Evolutionary conservation across 92 coral and sea anemone genomes (phyloP).

Genomic region (Paragorgia papillata): DNA sequence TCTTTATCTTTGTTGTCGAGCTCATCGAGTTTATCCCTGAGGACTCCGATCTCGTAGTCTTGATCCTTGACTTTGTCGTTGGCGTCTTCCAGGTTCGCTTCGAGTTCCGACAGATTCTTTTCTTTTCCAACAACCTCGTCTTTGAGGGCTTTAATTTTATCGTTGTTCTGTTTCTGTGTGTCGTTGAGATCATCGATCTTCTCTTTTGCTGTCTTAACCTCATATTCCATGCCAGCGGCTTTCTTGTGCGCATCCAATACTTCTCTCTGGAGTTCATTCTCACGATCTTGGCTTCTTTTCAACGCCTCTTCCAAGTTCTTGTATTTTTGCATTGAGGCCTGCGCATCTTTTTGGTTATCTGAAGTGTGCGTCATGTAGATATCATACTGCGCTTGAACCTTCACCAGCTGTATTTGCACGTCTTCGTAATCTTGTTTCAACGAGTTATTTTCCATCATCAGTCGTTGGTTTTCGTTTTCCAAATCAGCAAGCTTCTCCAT

Average conservation of each 20-base stretch:
- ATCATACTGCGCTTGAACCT: slow-evolving; percentile 92
- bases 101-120: slow-evolving; percentile 69
- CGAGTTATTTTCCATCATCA: slow-evolving; percentile 49
- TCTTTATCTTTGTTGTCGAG: slow-evolving; percentile 52
- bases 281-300: slow-evolving; percentile 93
- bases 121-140: slow-evolving; percentile 54
- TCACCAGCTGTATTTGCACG: slow-evolving; percentile 56
- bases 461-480: slow-evolving; percentile 78
- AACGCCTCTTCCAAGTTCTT: slow-evolving; percentile 75
- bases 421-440: slow-evolving; percentile 45
- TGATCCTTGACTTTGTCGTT: slow-evolving; percentile 75
- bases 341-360: slow-evolving; percentile 61
- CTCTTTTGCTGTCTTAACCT: slow-evolving; percentile 70
- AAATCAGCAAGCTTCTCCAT: slow-evolving; percentile 73
- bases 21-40: slow-evolving; percentile 79
- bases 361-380: slow-evolving; percentile 65
- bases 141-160: slow-evolving; percentile 61
- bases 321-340: slow-evolving; percentile 59
- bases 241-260: slow-evolving; percentile 79
- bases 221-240: slow-evolving; percentile 77
- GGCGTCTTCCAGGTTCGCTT: slow-evolving; percentile 62
- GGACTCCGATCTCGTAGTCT: slow-evolving; percentile 75
- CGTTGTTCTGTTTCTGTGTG: slow-evolving; percentile 57
- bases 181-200: slow-evolving; percentile 58
- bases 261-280: slow-evolving; percentile 87